A percentile compares a stretch with the other conserved stretches of the same genome.
These are phyloP conservation scores for Turritopsis rubra DNA, from an alignment of 30 jellyfish, hydroid and myxozoan genomes.

Conservation along the genomic window DNA sequence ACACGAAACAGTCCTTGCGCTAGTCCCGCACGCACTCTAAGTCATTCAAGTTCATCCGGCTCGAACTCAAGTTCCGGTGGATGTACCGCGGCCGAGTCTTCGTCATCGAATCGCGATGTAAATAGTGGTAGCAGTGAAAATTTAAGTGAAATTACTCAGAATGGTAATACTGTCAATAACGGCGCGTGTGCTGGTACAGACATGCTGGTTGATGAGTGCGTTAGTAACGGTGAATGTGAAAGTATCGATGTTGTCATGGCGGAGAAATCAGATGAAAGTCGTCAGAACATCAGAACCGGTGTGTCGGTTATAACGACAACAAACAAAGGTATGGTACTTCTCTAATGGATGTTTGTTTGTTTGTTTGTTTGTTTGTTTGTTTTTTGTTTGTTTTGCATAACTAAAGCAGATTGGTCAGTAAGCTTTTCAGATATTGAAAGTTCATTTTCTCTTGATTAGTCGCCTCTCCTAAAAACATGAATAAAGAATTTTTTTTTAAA, in stretches of 20 bases:
- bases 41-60: slow-evolving; percentile 41
- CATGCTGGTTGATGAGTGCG: slow-evolving; percentile 53
- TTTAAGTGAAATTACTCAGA: neutral
- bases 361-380: too few species aligned
- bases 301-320: slow-evolving; percentile 6
- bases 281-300: neutral
- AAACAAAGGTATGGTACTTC: neutral
- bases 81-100: slow-evolving; percentile 25
- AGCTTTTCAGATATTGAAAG: too few species aligned
- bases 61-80: slow-evolving; percentile 20
- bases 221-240: slow-evolving; percentile 18
- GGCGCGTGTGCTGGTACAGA: slow-evolving; percentile 50
- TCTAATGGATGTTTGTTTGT: too few species aligned
- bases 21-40: slow-evolving; percentile 57
- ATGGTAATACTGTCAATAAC: slow-evolving; percentile 2
- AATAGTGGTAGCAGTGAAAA: slow-evolving; percentile 12
- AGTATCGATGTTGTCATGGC: neutral
- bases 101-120: slow-evolving; percentile 25
- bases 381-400: too few species aligned
- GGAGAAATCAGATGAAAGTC: neutral
- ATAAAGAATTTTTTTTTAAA: too few species aligned
- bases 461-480: too few species aligned
- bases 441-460: too few species aligned
- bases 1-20: slow-evolving; percentile 80
- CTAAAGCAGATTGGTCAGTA: too few species aligned